Evolutionary conservation across 2,113 vertebrate species (phyloP), one percentile per base, ranked within the genome.

Genomic region (Drymodes brunneopygia): DNA sequence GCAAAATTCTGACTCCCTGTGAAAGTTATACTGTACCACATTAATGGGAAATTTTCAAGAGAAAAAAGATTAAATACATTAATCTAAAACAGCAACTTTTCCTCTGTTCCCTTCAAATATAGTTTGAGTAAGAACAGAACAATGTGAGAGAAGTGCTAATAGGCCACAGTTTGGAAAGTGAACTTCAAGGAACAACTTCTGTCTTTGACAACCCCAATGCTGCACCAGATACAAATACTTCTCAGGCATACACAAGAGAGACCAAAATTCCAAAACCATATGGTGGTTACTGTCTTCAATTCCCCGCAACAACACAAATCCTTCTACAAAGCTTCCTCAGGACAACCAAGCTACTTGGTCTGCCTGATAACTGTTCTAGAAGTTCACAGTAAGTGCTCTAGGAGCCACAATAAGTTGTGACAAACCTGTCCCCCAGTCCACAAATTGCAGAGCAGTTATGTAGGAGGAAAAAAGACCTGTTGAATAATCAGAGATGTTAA

Each of bases 321-420:
- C 28, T 87, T 57, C 22, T 35, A 45, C 25, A 84, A 81, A 92
- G 29, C 33, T 45, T 72, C 20, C 15, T 67, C 12, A 35, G 48
- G 50, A 64, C 11, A 69, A 1, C 12, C 11, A 28, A 0, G 0
- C 25, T 44, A 74, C 33, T 74, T 36, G 25, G 48, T 47, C 57
- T 0, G 0, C 31, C 22, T 15, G 15, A 1, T 16, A 85, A 42
- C 12, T 50, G 28, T 9, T 85, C 33, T 56, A 47, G 35, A 73
- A 58, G 12, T 45, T 61, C n/a, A 38, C 38, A 38, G 11, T 38
- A 10, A 38, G 38, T 38, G 38, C 38, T 38, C 38, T 38, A 45
- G 28, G 84, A 87, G 57, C 15, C 44, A 51, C 27, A 65, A 0
- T 4, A 38, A n/a, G 8, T 18, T 48, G 29, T 0, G 11, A 62